Evolutionary conservation across 2,888 invertebrate species (phyloP), one percentile per base, ranked within the genome.

Genomic region (Allophyes oxyacanthae): DNA sequence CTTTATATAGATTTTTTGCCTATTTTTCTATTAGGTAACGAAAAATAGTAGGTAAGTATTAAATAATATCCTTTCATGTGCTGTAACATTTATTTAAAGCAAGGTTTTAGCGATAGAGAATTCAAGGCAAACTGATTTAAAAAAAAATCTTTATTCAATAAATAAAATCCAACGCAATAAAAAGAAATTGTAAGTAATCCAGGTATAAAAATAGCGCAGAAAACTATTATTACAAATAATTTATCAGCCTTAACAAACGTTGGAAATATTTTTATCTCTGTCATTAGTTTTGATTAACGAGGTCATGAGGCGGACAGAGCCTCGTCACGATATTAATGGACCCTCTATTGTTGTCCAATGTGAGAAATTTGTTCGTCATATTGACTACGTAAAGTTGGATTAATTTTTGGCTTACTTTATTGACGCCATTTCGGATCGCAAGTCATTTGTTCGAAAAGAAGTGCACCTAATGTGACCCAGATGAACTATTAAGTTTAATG

Each of bases 271-370:
- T 83, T 81, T 81, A 84, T 85, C 83, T 78, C 72, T 59, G 72
- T 79, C 84, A 84, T 85, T 85, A 84, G 81, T 75, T 65, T 78
- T 84, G 83, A 85, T 84, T 83, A 83, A 85, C 77, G 84, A 82
- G 61, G 49, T 64, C 61, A 71, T 59, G 70, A 71, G 55, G 67
- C 59, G 55, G 64, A 63, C 52, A 59, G 51, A 52, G 68, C 70
- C 66, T 71, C 64, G 64, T 77, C 74, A 70, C 66, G 60, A 72
- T 79, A 82, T 81, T 83, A 84, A 83, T 84, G 81, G 77, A 64
- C 55, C 15, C 28, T 48, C 74, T 62, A 74, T 79, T 82, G 80
- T 81, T 67, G 72, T 59, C 58, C 62, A 70, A 67, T 64, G 53
- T 58, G 67, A 75, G 71, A 65, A 77, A 69, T 78, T 57, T 58